Evolutionary conservation across 23 tunicate species (phyloP).

Genomic region (Styela clava): DNA sequence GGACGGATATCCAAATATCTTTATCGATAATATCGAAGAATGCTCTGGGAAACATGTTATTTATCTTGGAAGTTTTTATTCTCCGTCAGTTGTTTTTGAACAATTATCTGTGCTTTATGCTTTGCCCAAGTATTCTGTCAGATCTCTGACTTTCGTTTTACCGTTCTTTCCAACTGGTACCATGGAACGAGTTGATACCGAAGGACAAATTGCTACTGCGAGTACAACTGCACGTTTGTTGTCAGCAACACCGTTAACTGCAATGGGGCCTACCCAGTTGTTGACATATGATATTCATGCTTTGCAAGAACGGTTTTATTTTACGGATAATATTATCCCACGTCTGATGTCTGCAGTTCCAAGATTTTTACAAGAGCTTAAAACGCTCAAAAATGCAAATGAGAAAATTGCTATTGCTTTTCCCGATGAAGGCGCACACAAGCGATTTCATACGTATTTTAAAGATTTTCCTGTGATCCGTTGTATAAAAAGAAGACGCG

Average conservation of each 20-base stretch:
- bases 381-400: neutral
- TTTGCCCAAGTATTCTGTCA: constrained; percentile 48
- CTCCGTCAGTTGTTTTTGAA: constrained; percentile 65
- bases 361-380: constrained; percentile 32
- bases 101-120: constrained; percentile 67
- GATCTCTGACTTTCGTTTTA: constrained; percentile 69
- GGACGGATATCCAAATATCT: constrained; percentile 84
- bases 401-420: constrained; percentile 49
- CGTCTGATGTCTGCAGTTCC: constrained; percentile 60
- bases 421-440: constrained; percentile 92
- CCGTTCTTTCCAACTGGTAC: constrained; percentile 90
- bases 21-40: constrained; percentile 58
- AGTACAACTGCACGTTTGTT: constrained; percentile 68
- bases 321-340: constrained; percentile 67
- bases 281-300: constrained; percentile 82
- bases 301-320: constrained; percentile 79
- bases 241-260: constrained; percentile 68
- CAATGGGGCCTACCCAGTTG: constrained; percentile 69
- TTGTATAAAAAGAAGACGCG: constrained; percentile 48
- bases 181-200: constrained; percentile 84
- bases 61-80: constrained; percentile 80
- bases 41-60: constrained; percentile 65
- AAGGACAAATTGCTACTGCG: constrained; percentile 91
- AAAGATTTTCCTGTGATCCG: constrained; percentile 48
- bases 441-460: constrained; percentile 51